Evolutionary conservation across 2,113 vertebrate species (phyloP).

Genomic region (Jaculus jaculus): DNA sequence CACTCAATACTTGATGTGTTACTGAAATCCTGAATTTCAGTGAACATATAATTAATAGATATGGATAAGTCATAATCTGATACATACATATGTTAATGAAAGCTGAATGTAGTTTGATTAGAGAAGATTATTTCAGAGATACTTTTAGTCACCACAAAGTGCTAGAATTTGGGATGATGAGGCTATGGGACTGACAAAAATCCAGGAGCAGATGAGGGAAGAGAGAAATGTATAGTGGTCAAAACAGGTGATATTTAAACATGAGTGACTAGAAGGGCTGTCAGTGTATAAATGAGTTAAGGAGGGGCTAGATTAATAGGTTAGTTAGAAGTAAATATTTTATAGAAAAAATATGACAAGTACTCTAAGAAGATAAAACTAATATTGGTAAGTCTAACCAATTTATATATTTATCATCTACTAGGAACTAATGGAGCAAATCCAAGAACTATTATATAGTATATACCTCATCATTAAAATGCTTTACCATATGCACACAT

Average conservation of each 20-base stretch:
- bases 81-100: background rate
- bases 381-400: background rate
- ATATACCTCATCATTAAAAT: background rate
- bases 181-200: background rate
- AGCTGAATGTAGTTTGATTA: background rate
- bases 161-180: background rate
- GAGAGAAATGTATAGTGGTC: background rate
- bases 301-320: background rate
- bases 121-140: background rate
- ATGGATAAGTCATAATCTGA: background rate
- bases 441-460: background rate
- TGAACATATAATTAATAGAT: background rate
- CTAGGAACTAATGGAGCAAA: too few relatives aligned
- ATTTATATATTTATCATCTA: too few relatives aligned
- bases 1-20: background rate
- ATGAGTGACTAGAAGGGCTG: background rate
- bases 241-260: background rate
- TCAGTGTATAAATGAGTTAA: background rate
- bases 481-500: background rate
- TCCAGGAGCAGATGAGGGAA: background rate
- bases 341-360: background rate
- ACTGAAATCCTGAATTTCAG: background rate
- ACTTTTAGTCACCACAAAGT: constrained; percentile 1
- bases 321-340: background rate
- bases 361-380: background rate